These are phyloP conservation scores for Macquaria australasica DNA, from an alignment of 2,113 vertebrate species.

Conservation along the genomic window DNA sequence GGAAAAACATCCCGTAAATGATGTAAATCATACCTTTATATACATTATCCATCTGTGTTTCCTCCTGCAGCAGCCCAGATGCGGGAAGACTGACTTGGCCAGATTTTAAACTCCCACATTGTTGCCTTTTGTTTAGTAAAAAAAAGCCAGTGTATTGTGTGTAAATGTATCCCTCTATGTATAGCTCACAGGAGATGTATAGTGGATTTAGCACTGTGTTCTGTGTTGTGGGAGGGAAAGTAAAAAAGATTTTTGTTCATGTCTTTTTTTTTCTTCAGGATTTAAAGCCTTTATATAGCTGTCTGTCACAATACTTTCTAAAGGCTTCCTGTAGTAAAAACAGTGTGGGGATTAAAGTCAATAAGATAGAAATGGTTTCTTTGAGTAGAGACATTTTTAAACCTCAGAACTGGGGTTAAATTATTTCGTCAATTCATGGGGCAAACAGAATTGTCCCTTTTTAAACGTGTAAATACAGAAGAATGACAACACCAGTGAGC, in stretches of 20 bases:
- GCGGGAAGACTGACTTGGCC: background rate
- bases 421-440: background rate
- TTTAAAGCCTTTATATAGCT: conserved; percentile 30
- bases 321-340: background rate
- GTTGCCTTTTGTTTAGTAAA: conserved; percentile 37
- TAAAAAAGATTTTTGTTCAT: conserved; percentile 7
- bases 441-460: background rate
- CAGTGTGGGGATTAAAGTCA: conserved; percentile 31
- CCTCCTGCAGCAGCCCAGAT: conserved; percentile 25
- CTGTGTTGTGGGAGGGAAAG: conserved; percentile 51
- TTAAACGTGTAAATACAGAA: background rate
- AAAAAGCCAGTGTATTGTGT: conserved; percentile 37
- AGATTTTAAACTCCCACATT: conserved; percentile 42
- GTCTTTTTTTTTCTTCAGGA: conserved; percentile 11
- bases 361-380: background rate
- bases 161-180: conserved; percentile 47
- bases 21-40: conserved; percentile 11
- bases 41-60: conserved; percentile 1
- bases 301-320: conserved; percentile 1
- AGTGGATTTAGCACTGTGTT: conserved; percentile 39
- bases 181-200: conserved; percentile 34
- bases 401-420: background rate
- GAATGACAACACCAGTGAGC: background rate
- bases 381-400: background rate
- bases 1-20: background rate